Conservation (phyloP, 2,888 invertebrate genomes). For the Eilema sororculum region DNA sequence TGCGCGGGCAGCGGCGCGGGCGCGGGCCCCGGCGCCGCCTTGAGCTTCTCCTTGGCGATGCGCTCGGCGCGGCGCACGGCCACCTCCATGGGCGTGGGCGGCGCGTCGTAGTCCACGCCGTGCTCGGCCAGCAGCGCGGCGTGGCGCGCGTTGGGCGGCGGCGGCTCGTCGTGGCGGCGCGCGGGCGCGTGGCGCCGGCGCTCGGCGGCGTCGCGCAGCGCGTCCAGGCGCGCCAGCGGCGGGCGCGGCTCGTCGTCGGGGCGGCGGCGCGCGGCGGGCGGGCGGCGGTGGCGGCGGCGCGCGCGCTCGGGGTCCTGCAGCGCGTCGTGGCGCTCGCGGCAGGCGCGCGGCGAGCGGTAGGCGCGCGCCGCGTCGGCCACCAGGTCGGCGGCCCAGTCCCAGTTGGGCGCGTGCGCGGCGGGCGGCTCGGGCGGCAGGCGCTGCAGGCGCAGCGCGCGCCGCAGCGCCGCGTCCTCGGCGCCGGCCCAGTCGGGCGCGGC, state of each 20-base stretch:
- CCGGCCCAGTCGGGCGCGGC: conserved; percentile 95
- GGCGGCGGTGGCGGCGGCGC: conserved; percentile 95
- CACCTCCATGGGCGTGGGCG: conserved; percentile 93
- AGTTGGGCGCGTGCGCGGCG: conserved; percentile 96
- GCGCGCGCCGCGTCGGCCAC: conserved; percentile 95
- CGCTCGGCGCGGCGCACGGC: conserved; percentile 94
- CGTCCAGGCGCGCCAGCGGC: conserved; percentile 88
- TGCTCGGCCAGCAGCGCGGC: conserved; percentile 93
- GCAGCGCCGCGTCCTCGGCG: conserved; percentile 95
- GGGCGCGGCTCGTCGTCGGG: conserved; percentile 87
- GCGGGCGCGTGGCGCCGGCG: conserved; percentile 92
- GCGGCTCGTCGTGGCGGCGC: conserved; percentile 90
- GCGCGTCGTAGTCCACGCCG: conserved; percentile 95
- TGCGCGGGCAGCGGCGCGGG: conserved; percentile 69
- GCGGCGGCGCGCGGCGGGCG: conserved; percentile 90
- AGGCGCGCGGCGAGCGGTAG: conserved; percentile 96
- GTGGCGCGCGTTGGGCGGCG: conserved; percentile 93
- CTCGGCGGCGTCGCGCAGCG: conserved; percentile 91
- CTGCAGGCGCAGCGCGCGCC: conserved; percentile 93
- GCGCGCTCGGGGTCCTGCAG: conserved; percentile 95
- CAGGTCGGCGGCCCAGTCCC: conserved; percentile 97
- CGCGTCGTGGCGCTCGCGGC: conserved; percentile 95
- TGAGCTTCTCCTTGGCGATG: conserved; percentile 93
- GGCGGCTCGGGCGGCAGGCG: conserved; percentile 87
- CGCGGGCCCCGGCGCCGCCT: conserved; percentile 62